Percentiles rank a stretch among this genome's conserved stretches.
These are phyloP conservation scores for Karalla daura DNA, from an alignment of 2,797 vertebrate species.

Conservation along the genomic window DNA sequence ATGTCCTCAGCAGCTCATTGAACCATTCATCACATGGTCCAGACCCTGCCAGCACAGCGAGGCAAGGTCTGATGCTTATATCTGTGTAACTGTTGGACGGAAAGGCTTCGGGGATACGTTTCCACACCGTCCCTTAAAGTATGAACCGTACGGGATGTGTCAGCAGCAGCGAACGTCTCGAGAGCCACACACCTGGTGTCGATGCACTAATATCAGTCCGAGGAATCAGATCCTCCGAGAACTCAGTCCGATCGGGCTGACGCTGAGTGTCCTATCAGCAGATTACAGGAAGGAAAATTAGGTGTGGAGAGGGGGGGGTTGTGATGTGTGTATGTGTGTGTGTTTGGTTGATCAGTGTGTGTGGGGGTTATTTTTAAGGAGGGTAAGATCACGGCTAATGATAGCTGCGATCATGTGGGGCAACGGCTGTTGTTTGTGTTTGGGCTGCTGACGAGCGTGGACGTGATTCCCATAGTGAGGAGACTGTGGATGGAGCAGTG, in stretches of 20 bases:
- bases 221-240: conserved; percentile 36
- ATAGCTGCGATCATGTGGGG: conserved; percentile 50
- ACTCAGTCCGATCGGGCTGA: conserved; percentile 18
- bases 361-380: conserved; percentile 46
- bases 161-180: neutral
- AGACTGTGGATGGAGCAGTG: neutral
- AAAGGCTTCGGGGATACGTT: neutral
- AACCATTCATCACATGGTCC: neutral
- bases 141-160: neutral
- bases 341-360: no score
- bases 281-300: conserved; percentile 52
- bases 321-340: neutral
- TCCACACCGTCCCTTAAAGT: neutral
- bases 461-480: conserved; percentile 27
- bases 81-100: neutral
- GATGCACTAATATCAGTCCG: conserved; percentile 4
- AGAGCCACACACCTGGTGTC: conserved; percentile 5
- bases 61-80: neutral
- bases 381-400: conserved; percentile 60
- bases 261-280: conserved; percentile 50
- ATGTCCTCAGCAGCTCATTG: neutral
- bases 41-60: neutral
- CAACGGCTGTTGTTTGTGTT: conserved; percentile 21
- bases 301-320: neutral
- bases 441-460: conserved; percentile 9